A percentile compares a stretch with the other conserved stretches of the same genome.
Evolutionary conservation across 2,113 vertebrate species (phyloP).

Genomic region (Hucho hucho): DNA sequence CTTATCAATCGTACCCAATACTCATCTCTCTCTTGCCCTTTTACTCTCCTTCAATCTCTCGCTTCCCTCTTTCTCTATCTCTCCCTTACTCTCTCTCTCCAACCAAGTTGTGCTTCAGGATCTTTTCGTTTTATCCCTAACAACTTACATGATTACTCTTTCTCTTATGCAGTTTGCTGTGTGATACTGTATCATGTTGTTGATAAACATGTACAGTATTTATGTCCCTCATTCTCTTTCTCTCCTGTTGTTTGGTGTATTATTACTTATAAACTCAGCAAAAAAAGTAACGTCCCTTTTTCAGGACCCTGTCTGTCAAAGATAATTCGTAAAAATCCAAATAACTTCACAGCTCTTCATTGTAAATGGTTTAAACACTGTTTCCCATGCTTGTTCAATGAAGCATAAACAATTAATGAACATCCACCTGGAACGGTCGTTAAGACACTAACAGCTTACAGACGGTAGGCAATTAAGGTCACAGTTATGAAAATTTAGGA

Average conservation of each 20-base stretch:
- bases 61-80: neutral
- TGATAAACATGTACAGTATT: neutral
- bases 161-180: neutral
- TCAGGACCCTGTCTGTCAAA: too few relatives aligned
- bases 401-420: too few relatives aligned
- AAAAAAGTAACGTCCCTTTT: too few relatives aligned
- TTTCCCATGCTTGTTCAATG: too few relatives aligned
- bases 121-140: neutral
- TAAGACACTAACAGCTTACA: too few relatives aligned
- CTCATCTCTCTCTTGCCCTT: constrained; percentile 13
- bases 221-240: constrained; percentile 21
- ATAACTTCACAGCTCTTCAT: too few relatives aligned
- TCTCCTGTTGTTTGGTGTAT: constrained; percentile 2
- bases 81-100: constrained; percentile 12
- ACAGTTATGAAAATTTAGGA: too few relatives aligned
- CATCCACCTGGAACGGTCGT: too few relatives aligned
- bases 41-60: constrained; percentile 9
- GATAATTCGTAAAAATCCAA: too few relatives aligned
- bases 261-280: neutral
- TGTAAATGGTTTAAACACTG: too few relatives aligned
- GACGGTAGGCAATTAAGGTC: too few relatives aligned
- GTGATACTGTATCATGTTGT: too few relatives aligned
- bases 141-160: neutral
- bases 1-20: constrained; percentile 25
- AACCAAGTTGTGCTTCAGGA: neutral